Evolutionary conservation across 2,113 vertebrate genomes (phyloP).

Genomic region (Pholis gunnellus): DNA sequence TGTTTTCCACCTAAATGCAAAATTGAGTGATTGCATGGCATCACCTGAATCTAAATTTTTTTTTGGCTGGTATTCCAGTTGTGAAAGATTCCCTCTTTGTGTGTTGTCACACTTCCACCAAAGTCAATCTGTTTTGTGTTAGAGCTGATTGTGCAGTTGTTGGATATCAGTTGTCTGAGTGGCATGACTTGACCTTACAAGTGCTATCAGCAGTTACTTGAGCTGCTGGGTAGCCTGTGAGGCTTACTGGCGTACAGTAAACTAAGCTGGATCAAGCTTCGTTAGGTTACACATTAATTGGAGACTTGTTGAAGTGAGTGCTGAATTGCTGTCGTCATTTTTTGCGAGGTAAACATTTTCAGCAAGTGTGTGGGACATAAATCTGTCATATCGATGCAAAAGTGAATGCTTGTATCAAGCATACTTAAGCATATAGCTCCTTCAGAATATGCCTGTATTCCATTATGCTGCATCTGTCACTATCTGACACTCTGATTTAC

Average conservation of each 20-base stretch:
- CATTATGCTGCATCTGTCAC: slow-evolving; percentile 11
- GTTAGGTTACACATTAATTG: slow-evolving; percentile 51
- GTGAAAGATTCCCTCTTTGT: slow-evolving; percentile 28
- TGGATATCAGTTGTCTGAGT: slow-evolving; percentile 71
- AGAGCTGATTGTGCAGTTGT: slow-evolving; percentile 69
- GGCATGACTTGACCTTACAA: slow-evolving; percentile 69
- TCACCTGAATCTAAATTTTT: not conserved
- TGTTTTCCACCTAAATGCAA: not conserved
- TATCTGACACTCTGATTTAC: slow-evolving; percentile 8
- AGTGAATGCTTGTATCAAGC: slow-evolving; percentile 14
- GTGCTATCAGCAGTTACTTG: slow-evolving; percentile 70
- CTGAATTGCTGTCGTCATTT: slow-evolving; percentile 57
- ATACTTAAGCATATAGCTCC: not conserved
- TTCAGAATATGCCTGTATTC: not conserved
- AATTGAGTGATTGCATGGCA: not conserved
- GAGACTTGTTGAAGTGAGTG: slow-evolving; percentile 45
- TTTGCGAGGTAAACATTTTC: slow-evolving; percentile 55
- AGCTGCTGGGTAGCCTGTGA: slow-evolving; percentile 63
- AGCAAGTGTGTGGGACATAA: slow-evolving; percentile 25
- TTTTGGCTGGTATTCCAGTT: slow-evolving; percentile 22
- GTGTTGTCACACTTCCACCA: slow-evolving; percentile 55
- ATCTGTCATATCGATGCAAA: slow-evolving; percentile 15
- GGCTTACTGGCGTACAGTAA: slow-evolving; percentile 58
- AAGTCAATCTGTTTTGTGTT: slow-evolving; percentile 76
- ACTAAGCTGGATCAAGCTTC: slow-evolving; percentile 49